Evolutionary conservation across 2,888 invertebrate genomes (phyloP), one percentile per base, ranked within the genome.

Genomic region (Melinopterus prodromus): DNA sequence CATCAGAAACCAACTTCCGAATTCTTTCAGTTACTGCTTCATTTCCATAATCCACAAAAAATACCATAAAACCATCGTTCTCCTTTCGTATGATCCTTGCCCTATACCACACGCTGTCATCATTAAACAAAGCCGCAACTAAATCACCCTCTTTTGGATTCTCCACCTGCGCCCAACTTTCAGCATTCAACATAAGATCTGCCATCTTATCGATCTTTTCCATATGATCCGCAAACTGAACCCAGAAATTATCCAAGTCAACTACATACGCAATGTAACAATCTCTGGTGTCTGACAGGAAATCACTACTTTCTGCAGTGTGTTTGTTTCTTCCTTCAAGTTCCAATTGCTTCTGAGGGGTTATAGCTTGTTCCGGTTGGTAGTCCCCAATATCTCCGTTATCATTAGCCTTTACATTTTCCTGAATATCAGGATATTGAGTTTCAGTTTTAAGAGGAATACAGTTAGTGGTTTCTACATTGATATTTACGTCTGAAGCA

Each of bases 181-280:
- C 75, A 12, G 91, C 90, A 14, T 90, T 89, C 86, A 93, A 93
- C 1, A 95, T 88, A 84, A 92, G 91, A 0, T 91, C 91, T 82
- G 93, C 93, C 0, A 94, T 89, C 53, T 90, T 89, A 6, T 91
- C 90, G 1, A 94, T 89, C n/a, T 89, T 89, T 53, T 53, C 53
- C 53, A 53, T 53, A 53, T 71, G 26, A 16, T 92, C 91, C 0
- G 87, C 84, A 85, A 92, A 90, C 85, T 94, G 94, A 15, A 95
- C 88, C 92, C 93, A 95, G 88, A 95, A 94, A 82, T 93, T 92
- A 16, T 92, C 92, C 0, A 95, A 93, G 53, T 92, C 91, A 84
- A 94, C 94, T 69, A 92, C 92, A 83, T 94, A 93, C 81, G 92
- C 92, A 37, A 95, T 91, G 82, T 90, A 90, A 0, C 93, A 93